Conservation (phyloP, 2,888 invertebrate genomes). For the Hydroisotoma schaefferi region DNA sequence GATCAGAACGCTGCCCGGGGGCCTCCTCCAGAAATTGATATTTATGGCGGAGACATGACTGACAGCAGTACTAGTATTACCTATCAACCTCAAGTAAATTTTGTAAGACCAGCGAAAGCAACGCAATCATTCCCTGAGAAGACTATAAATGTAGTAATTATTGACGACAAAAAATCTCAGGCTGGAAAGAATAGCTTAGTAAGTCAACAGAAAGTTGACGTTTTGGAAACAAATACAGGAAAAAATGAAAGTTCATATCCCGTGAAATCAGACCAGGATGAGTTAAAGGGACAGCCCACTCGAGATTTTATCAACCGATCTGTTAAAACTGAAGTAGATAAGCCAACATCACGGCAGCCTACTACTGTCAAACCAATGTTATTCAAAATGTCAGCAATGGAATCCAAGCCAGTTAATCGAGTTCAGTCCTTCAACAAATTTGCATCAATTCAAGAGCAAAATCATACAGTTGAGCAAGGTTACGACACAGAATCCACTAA, state of each 20-base stretch:
- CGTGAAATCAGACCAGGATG: not conserved
- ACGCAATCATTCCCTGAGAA: not conserved
- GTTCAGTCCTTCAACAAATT: constrained; percentile 9
- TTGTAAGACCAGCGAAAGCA: no score
- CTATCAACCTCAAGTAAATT: not conserved
- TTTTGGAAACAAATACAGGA: no score
- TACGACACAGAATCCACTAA: not conserved
- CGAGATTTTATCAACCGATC: no score
- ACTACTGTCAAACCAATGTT: constrained; percentile 24
- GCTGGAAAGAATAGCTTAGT: no score
- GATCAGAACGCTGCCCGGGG: constrained; percentile 18
- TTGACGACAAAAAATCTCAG: not conserved
- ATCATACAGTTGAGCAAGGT: constrained; percentile 7
- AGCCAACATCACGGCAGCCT: no score
- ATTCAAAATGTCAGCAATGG: constrained; percentile 32
- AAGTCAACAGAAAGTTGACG: no score
- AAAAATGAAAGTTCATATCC: no score
- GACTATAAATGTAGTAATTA: not conserved
- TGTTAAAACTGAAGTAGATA: no score
- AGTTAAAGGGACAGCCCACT: not conserved
- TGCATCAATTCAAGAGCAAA: not conserved
- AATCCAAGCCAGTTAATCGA: constrained; percentile 24
- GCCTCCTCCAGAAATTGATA: constrained; percentile 40
- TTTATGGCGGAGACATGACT: constrained; percentile 19
- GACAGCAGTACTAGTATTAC: not conserved